These are phyloP conservation scores for Brachionus koreanus DNA, from an alignment of 1,140 invertebrate genomes.

Conservation along the genomic window DNA sequence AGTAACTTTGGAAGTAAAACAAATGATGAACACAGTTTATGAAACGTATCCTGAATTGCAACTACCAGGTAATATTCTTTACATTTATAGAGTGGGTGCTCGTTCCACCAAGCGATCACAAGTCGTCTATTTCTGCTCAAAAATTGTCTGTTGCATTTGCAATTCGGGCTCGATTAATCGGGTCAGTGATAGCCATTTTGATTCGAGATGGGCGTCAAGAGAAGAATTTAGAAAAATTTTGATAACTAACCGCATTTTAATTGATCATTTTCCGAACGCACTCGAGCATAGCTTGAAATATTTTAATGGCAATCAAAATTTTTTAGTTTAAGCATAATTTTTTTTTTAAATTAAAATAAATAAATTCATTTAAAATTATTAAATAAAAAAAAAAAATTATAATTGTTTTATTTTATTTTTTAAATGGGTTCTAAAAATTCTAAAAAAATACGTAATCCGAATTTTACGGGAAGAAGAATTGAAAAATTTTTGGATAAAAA, in stretches of 20 bases:
- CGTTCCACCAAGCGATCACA: neutral
- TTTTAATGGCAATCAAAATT: slow-evolving; percentile 21
- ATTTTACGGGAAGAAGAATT: neutral
- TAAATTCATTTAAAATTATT: neutral
- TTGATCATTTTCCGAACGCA: slow-evolving; percentile 40
- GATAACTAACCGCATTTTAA: slow-evolving; percentile 39
- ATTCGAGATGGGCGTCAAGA: slow-evolving; percentile 24
- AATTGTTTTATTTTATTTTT: neutral
- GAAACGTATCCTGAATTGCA: slow-evolving; percentile 33
- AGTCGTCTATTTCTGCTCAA: neutral
- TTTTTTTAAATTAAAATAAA: neutral
- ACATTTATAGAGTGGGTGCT: slow-evolving; percentile 2
- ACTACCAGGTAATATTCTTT: slow-evolving; percentile 26
- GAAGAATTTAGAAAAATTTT: slow-evolving; percentile 43
- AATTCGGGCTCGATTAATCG: neutral
- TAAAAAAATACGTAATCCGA: neutral
- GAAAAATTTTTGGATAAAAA: neutral
- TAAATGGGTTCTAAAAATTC: neutral
- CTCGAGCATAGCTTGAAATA: slow-evolving; percentile 27
- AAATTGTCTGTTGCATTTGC: neutral
- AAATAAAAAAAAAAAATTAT: neutral
- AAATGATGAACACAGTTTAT: slow-evolving; percentile 18
- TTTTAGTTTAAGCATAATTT: neutral
- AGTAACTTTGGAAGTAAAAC: neutral
- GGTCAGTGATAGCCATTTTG: neutral